Percentiles rank a stretch among this genome's conserved stretches.
phyloP scores from a whole-genome alignment of 1,140 invertebrate species.

The Druon quercuslanigerum region DNA sequence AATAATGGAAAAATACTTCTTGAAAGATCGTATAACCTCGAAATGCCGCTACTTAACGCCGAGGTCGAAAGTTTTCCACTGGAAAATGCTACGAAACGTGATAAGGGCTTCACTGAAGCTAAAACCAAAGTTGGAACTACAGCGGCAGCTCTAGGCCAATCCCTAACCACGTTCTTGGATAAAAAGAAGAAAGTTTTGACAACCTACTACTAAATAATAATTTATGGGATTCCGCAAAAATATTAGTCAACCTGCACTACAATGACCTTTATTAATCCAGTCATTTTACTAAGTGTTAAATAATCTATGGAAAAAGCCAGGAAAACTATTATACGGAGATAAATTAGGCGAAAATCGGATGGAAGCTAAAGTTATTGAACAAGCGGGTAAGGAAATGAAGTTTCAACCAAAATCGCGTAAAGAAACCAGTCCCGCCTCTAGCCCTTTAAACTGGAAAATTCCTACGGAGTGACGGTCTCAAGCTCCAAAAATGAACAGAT shows the following conservation, averaged over 20 bases:
- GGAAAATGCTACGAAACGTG: background rate
- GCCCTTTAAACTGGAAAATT: no score
- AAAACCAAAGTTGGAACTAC: slow-evolving; percentile 1
- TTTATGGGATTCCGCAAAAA: slow-evolving; percentile 17
- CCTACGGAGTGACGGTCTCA: no score
- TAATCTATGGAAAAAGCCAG: background rate
- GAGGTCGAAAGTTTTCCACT: background rate
- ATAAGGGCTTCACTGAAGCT: slow-evolving; percentile 16
- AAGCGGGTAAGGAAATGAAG: no score
- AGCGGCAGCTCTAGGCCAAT: background rate
- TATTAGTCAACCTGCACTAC: background rate
- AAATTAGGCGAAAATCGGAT: no score
- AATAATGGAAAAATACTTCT: background rate
- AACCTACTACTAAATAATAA: background rate
- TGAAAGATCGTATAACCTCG: background rate
- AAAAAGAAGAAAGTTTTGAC: slow-evolving; percentile 17
- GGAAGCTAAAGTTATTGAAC: no score
- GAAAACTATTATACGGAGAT: no score
- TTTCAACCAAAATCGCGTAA: no score
- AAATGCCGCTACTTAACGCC: slow-evolving; percentile 2
- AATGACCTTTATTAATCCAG: slow-evolving; percentile 16
- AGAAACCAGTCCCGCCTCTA: no score
- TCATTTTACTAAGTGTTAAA: background rate
- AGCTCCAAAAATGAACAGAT: no score
- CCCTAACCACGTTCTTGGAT: background rate